Evolutionary conservation across 2,888 invertebrate genomes (phyloP).

Genomic region (Drosophila lacicola): DNA sequence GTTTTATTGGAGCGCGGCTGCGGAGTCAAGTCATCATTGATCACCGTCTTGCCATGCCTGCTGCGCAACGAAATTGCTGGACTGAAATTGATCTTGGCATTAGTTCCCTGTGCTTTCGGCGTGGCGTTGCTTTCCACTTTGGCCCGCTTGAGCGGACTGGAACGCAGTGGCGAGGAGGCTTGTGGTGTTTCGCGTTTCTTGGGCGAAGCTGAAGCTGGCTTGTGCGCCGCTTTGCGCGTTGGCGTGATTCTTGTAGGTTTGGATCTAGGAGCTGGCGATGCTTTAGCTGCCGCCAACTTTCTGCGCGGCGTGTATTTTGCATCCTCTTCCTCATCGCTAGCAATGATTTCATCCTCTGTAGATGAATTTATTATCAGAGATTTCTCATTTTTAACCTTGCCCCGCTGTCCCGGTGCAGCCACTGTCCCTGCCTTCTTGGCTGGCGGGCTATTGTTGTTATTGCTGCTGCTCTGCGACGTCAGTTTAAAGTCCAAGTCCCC

Average conservation of each 20-base stretch:
- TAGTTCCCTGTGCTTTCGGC: constrained; percentile 33
- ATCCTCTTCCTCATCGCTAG: constrained; percentile 68
- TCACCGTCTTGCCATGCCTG: constrained; percentile 81
- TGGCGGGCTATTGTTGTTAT: constrained; percentile 54
- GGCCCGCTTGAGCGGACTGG: constrained; percentile 47
- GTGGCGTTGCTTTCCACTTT: constrained; percentile 45
- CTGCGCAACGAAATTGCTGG: constrained; percentile 73
- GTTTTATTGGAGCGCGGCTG: constrained; percentile 82
- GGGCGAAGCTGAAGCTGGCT: constrained; percentile 47
- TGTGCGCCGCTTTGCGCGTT: constrained; percentile 26
- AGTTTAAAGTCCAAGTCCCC: constrained; percentile 86
- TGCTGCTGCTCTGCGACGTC: constrained; percentile 43
- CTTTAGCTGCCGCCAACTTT: constrained; percentile 31
- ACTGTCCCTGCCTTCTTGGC: constrained; percentile 36
- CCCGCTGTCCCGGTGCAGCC: constrained; percentile 1
- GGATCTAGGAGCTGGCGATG: constrained; percentile 6
- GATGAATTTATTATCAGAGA: constrained; percentile 35
- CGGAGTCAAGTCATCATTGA: constrained; percentile 83
- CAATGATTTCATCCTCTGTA: constrained; percentile 58
- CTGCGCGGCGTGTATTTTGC: constrained; percentile 38
- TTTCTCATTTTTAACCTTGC: constrained; percentile 29
- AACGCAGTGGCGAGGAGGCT: constrained; percentile 25
- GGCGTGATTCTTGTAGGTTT: constrained; percentile 29
- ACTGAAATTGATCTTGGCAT: constrained; percentile 74
- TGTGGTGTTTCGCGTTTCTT: constrained; percentile 31